Evolutionary conservation across 1,140 invertebrate genomes (phyloP), one percentile per base, ranked within the genome.

Genomic region (Papilio aristodemus): DNA sequence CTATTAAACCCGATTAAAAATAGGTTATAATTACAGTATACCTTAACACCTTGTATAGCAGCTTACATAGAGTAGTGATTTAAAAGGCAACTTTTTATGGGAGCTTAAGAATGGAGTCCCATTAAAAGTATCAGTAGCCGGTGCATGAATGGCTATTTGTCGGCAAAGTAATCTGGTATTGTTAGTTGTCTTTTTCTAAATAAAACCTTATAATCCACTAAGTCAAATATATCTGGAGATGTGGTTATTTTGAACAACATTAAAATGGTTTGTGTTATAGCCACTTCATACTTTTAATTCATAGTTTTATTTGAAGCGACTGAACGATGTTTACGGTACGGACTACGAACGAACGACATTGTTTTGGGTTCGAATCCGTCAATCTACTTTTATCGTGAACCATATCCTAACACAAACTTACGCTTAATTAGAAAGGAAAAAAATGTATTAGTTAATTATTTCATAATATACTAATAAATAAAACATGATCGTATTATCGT

Each of bases 131-230:
- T 70, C 77, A 68, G 84, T 86, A 86, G 84, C 80, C 4, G 81
- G 69, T 81, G 50, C 81, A 85, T 85, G 76, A 84, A 80, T 79
- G 64, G 71, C 37, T 79, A 86, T 86, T 86, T 88, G 84, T 86
- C 86, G 79, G 77, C 76, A 72, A 58, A 43, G 72, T 72, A 71
- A 73, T 25, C 38, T 43, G 50, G 57, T 60, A 77, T 77, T 76
- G 74, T 78, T 46, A 57, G 25, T 43, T 70, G 43, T 68, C 62
- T 69, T 70, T 62, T 73, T 75, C 62, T 71, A 60, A 69, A 50
- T 67, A 70, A 73, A 80, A 76, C 79, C 78, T 76, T 80, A 75
- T 76, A 79, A 80, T 78, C 73, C 57, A 17, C 46, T 66, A 67
- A 68, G 68, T 69, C 11, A 57, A 25, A 27, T 67, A 36, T 71